Conservation (phyloP, 2,113 vertebrate genomes). For the Antennarius striatus region DNA sequence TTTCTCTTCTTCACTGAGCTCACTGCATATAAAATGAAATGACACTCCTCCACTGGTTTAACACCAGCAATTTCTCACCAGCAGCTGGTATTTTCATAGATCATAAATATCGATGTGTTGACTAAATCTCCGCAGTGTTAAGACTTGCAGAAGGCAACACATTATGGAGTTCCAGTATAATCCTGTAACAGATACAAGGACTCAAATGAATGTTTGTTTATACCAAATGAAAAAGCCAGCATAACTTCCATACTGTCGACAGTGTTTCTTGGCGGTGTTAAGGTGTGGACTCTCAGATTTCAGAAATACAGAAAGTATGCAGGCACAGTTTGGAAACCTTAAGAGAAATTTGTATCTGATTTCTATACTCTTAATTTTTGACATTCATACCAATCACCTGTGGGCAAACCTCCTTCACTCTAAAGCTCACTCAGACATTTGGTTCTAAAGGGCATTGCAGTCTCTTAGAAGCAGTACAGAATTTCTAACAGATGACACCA, state of each 20-base stretch:
- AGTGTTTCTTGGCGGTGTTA: not conserved
- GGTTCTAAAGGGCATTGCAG: slow-evolving; percentile 37
- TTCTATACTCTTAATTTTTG: slow-evolving; percentile 19
- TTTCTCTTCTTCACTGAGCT: no score
- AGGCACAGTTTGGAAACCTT: not conserved
- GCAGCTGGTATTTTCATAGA: no score
- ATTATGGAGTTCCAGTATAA: slow-evolving; percentile 19
- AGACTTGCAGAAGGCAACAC: slow-evolving; percentile 13
- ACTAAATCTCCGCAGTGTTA: slow-evolving; percentile 22
- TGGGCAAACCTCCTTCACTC: slow-evolving; percentile 26
- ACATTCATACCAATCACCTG: slow-evolving; percentile 1
- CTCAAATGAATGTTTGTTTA: slow-evolving; percentile 2
- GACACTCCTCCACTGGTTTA: no score
- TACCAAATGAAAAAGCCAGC: slow-evolving; percentile 20
- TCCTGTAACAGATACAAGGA: slow-evolving; percentile 16
- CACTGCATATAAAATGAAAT: no score
- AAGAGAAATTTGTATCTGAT: not conserved
- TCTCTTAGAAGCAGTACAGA: slow-evolving; percentile 34
- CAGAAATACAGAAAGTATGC: not conserved
- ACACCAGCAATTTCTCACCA: no score
- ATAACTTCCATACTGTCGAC: not conserved
- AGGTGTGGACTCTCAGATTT: slow-evolving; percentile 18
- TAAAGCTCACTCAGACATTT: slow-evolving; percentile 26
- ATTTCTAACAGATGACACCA: slow-evolving; percentile 33
- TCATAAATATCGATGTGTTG: no score